Evolutionary conservation across 1,140 invertebrate species (phyloP).

Genomic region (Matsumurasca onukii): DNA sequence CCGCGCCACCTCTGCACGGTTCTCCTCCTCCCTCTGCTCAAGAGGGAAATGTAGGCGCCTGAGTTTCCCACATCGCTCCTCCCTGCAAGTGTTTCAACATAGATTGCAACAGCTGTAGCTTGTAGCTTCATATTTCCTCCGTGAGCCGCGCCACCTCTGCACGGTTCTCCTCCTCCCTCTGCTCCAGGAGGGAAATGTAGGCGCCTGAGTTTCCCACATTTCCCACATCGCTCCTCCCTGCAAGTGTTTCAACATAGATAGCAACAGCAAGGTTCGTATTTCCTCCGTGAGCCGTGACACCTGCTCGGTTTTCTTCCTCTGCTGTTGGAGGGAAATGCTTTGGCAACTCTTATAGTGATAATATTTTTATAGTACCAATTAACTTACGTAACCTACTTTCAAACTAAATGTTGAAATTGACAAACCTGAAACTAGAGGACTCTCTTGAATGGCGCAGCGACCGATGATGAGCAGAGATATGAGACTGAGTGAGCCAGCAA

Average conservation of each 20-base stretch:
- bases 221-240: neutral
- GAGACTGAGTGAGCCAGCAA: slow-evolving; percentile 35
- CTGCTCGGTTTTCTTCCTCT: no score
- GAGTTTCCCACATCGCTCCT: no score
- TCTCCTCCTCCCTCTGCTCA: no score
- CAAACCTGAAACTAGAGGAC: slow-evolving; percentile 15
- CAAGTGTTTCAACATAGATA: slow-evolving; percentile 37
- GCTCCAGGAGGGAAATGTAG: slow-evolving; percentile 32
- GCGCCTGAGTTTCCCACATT: neutral
- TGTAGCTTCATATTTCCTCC: slow-evolving; percentile 61
- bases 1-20: no score
- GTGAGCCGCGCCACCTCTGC: slow-evolving; percentile 55
- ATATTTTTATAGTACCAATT: no score
- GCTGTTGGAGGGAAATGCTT: no score
- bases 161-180: slow-evolving; percentile 35
- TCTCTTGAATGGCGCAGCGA: slow-evolving; percentile 37
- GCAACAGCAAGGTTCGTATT: slow-evolving; percentile 57
- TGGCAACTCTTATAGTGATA: no score
- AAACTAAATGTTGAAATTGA: no score
- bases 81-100: slow-evolving; percentile 8
- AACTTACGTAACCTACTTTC: no score
- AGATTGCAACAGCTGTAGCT: slow-evolving; percentile 56
- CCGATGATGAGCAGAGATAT: slow-evolving; percentile 37
- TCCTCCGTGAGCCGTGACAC: no score
- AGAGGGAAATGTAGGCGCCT: no score